phyloP scores from a whole-genome alignment of 2,113 vertebrate species.

The Microcebus tavaratra region DNA sequence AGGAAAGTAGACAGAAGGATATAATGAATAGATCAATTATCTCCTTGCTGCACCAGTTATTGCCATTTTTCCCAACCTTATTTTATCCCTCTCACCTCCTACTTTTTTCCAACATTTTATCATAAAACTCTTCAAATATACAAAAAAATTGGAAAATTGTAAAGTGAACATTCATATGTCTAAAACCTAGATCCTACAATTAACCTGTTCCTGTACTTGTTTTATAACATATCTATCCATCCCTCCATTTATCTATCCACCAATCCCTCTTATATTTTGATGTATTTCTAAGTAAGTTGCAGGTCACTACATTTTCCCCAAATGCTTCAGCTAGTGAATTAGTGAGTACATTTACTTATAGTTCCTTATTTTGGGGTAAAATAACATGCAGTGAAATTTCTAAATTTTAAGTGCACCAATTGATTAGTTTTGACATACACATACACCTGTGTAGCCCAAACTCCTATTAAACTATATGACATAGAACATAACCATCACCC shows the following conservation, averaged over 20 bases:
- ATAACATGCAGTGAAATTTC: conserved; percentile 17
- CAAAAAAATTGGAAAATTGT: conserved; percentile 22
- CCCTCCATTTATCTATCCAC: not conserved
- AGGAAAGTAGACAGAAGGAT: not conserved
- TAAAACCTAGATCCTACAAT: not conserved
- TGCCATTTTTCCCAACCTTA: conserved; percentile 3
- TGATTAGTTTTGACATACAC: not conserved
- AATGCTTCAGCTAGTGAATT: not conserved
- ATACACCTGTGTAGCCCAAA: not conserved
- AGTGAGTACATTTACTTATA: conserved; percentile 12
- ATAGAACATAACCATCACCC: not conserved
- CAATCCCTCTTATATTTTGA: not conserved
- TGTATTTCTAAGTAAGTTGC: not conserved
- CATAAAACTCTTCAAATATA: conserved; percentile 26
- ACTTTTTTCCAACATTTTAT: conserved; percentile 19
- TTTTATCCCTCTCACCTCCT: conserved; percentile 6
- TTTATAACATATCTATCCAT: not conserved
- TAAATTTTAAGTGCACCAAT: not conserved
- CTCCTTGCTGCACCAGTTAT: not conserved
- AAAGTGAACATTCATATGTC: not conserved
- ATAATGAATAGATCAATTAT: conserved; percentile 13
- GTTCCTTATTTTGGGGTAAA: conserved; percentile 12
- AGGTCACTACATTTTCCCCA: not conserved
- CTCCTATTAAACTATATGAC: not conserved
- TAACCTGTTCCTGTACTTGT: not conserved